Conservation (phyloP, 2,113 vertebrate species). For the Patagioenas fasciata region DNA sequence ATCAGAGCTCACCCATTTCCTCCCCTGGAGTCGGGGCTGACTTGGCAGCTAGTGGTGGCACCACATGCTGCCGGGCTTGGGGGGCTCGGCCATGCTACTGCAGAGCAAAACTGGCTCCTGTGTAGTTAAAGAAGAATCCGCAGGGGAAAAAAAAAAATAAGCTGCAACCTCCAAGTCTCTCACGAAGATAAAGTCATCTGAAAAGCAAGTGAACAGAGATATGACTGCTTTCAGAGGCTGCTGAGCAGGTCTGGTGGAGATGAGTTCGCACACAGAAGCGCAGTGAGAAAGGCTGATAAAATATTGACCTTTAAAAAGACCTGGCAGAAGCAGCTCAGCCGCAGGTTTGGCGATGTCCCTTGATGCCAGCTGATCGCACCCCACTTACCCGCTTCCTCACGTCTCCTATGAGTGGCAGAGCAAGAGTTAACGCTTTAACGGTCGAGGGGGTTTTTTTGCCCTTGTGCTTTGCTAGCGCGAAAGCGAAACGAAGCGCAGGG, state of each 20-base stretch:
- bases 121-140: not conserved
- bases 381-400: not conserved
- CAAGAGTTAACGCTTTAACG: not conserved
- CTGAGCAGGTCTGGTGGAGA: fast-evolving
- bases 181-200: not conserved
- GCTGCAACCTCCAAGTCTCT: not conserved
- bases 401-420: not conserved
- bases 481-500: not conserved
- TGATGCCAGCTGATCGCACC: fast-evolving
- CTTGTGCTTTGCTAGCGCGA: not conserved
- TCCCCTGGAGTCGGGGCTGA: not conserved
- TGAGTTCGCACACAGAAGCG: not conserved
- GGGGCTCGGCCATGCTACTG: not conserved
- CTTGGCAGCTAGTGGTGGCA: not conserved
- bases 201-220: not conserved
- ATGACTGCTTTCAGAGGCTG: not conserved
- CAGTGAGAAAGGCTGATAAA: not conserved
- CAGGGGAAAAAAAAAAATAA: fast-evolving
- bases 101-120: not conserved
- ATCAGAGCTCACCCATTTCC: not conserved
- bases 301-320: not conserved
- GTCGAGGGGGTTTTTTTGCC: fast-evolving
- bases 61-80: fast-evolving
- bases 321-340: not conserved
- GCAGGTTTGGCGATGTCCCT: not conserved